Percentiles rank a stretch among this genome's conserved stretches.
phyloP scores from a whole-genome alignment of 2,888 invertebrate genomes.

The Koerneria pararmatus region DNA sequence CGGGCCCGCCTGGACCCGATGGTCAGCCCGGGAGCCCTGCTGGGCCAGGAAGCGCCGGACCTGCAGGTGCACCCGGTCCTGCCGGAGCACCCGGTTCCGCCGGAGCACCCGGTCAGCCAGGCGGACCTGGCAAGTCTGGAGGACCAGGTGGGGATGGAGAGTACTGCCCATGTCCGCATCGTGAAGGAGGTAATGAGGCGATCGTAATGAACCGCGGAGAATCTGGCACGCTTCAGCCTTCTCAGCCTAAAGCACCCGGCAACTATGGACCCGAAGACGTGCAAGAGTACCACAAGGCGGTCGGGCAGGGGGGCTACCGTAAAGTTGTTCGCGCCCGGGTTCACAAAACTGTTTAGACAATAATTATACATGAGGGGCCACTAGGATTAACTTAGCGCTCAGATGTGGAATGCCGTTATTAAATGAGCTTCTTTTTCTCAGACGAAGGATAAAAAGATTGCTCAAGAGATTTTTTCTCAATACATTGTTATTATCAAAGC shows the following conservation, averaged over 20 bases:
- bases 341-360: constrained; percentile 16
- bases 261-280: constrained; percentile 9
- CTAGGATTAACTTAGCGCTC: no score
- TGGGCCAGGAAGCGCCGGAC: constrained; percentile 12
- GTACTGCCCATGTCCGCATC: constrained; percentile 21
- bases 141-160: constrained; percentile 32
- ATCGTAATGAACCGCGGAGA: background rate
- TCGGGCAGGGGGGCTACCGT: background rate
- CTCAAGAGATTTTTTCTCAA: no score
- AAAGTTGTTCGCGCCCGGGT: constrained; percentile 3
- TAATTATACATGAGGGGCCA: no score
- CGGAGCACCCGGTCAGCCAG: constrained; percentile 7
- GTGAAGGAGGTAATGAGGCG: constrained; percentile 15
- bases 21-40: constrained; percentile 13
- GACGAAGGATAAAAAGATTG: no score
- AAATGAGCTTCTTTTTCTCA: no score
- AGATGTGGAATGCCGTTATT: no score
- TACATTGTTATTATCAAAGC: no score
- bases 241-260: background rate
- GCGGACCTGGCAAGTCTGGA: constrained; percentile 33
- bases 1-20: constrained; percentile 18
- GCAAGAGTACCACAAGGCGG: constrained; percentile 16
- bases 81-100: constrained; percentile 13
- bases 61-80: constrained; percentile 25
- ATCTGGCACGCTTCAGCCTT: background rate